Base-by-base conservation (phyloP, 2,888 invertebrate genomes). In the Conistra vaccinii region DNA sequence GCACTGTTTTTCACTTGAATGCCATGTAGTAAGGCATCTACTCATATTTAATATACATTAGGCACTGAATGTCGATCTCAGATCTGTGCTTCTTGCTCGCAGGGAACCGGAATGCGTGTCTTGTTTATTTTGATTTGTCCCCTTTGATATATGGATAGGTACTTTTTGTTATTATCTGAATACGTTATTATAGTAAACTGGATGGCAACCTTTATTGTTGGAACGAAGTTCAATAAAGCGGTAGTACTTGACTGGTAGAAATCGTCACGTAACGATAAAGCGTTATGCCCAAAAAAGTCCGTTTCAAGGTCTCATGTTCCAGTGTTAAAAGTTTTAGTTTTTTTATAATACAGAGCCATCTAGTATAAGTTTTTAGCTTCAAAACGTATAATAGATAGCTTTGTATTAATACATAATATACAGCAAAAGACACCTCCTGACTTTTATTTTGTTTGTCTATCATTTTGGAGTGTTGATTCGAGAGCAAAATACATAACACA, bases 81-180 rank as follows among this genome's bases (percentile, higher is more conserved):
- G 92, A 93, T 92, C 93, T 90, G 90, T 91, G 91, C 91, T 94
- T 94, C 95, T 95, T 95, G 92, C 90, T 60, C 69, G 67, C 79
- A 84, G 85, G 90, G 87, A 88, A 85, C 85, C 89, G 90, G 95
- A 95, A 95, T 95, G 93, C 92, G 90, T 91, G 88, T 91, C 94
- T 95, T 92, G 94, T 95, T 95, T 95, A 95, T 95, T 95, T 95
- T 94, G 93, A 95, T 95, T 94, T 95, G 95, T 95, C 94, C 91
- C 92, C 92, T 95, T 93, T 95, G 95, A 95, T 95, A 92, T 94
- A 95, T 94, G 94, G 92, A 92, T 93, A 92, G 58, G 57, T 65
- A 70, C 88, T 94, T 94, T 93, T 94, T 93, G 93, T 94, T 93
- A 93, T 92, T 93, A 93, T 91, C 70, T 79, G 73, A 76, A 73